These are phyloP conservation scores for Trachelus stipa DNA, from an alignment of 2,888 invertebrate genomes.

Conservation along the genomic window DNA sequence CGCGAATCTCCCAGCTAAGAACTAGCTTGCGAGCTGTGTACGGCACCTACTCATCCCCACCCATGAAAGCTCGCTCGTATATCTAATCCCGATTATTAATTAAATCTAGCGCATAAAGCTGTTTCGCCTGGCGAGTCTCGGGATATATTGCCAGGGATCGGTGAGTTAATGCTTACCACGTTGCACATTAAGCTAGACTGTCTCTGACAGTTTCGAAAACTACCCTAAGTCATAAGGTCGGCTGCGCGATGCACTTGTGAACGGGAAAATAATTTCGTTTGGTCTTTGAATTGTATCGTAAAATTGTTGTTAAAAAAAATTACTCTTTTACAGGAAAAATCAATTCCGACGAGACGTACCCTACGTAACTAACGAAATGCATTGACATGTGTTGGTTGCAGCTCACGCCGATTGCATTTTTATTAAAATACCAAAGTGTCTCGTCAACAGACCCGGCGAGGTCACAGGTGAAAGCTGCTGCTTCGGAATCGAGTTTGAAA, in stretches of 20 bases:
- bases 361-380: too few relatives aligned
- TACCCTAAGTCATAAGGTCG: too few relatives aligned
- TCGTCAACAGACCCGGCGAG: not conserved
- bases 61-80: constrained; percentile 33
- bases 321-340: too few relatives aligned
- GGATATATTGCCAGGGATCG: constrained; percentile 56
- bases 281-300: too few relatives aligned
- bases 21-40: constrained; percentile 35
- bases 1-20: constrained; percentile 54
- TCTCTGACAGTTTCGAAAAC: too few relatives aligned
- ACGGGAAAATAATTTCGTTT: too few relatives aligned
- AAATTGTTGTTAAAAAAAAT: too few relatives aligned
- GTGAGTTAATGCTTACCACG: constrained; percentile 50
- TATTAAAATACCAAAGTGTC: constrained; percentile 9
- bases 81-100: constrained; percentile 63
- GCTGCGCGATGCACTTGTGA: too few relatives aligned
- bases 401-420: constrained; percentile 14
- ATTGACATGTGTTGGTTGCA: not conserved
- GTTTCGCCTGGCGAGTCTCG: constrained; percentile 56
- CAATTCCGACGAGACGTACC: too few relatives aligned
- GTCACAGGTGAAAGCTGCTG: too few relatives aligned
- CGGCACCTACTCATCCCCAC: constrained; percentile 14
- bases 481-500: constrained; percentile 8
- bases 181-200: too few relatives aligned
- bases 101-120: constrained; percentile 61